Evolutionary conservation across 2,888 invertebrate genomes (phyloP), one percentile per base, ranked within the genome.

Genomic region (Campoletis raptor): DNA sequence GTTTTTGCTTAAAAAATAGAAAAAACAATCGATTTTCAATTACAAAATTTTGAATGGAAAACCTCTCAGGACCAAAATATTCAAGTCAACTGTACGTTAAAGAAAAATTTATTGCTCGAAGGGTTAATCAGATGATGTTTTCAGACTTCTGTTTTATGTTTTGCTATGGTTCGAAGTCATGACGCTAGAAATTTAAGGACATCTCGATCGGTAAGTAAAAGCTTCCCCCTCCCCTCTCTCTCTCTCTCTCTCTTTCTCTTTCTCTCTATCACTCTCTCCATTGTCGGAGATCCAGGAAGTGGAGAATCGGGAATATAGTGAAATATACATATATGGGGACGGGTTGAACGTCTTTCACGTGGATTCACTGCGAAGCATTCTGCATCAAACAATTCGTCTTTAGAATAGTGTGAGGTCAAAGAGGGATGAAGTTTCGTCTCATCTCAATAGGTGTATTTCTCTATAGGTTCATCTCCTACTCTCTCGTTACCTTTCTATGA

Each of bases 321-420:
- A 24, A n/a, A 57, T 21, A 74, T 72, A 66, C 9, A 48, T 37
- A 42, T 61, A 73, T 5, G 52, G 24, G n/a, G 54, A 37, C 24
- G 2, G 42, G 54, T 36, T 72, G 87, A 88, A 89, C 21, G 87
- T 85, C 88, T 89, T 90, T 88, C 88, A 88, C 5, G 52, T 87
- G 87, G 86, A 91, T 91, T 90, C 90, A 90, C 90, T 89, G 90
- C 89, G 88, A 91, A 90, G 90, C 91, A 90, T 90, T 92, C 90
- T 91, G 88, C 91, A 90, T 90, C 89, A 88, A 91, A 90, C 89
- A 89, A 91, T 92, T 91, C 90, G 91, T 91, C 92, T 91, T 90
- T 89, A 24, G 76, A 42, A 30, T 18, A 36, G 37, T 88, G 88
- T n/a, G 67, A 40, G 40, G n/a, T 40, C 37, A 45, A 78, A 40